A percentile compares a stretch with the other conserved stretches of the same genome.
These are phyloP conservation scores for Lutjanus campechanus DNA, from an alignment of 2,797 vertebrate genomes.

Conservation along the genomic window DNA sequence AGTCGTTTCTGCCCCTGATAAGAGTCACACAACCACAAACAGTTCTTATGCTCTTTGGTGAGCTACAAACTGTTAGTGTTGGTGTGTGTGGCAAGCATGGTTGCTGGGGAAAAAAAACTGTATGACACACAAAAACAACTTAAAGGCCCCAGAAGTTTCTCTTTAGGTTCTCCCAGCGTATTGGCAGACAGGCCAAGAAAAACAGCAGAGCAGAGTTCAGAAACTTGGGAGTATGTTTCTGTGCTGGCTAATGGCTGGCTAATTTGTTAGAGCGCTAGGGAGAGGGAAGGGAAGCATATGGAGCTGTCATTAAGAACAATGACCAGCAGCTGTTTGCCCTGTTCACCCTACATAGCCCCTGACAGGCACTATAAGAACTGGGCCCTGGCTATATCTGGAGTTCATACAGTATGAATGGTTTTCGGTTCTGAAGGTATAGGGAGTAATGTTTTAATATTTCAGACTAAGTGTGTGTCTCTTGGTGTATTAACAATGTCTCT, in stretches of 20 bases:
- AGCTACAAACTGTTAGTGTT: constrained; percentile 20
- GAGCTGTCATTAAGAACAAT: constrained; percentile 92
- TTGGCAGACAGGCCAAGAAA: constrained; percentile 78
- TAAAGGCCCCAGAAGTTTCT: constrained; percentile 19
- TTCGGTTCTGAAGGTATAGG: neutral
- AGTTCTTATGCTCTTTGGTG: constrained; percentile 21
- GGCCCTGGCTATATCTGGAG: constrained; percentile 60
- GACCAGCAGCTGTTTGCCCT: constrained; percentile 92
- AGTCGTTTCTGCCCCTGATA: constrained; percentile 15
- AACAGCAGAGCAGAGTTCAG: constrained; percentile 86
- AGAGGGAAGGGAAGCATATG: constrained; percentile 92
- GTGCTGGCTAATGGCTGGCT: constrained; percentile 92
- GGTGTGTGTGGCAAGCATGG: constrained; percentile 19
- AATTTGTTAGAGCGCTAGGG: constrained; percentile 87
- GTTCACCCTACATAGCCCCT: constrained; percentile 79
- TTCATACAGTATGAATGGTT: constrained; percentile 10
- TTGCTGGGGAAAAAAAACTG: constrained; percentile 7
- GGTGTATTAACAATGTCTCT: neutral
- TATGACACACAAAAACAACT: constrained; percentile 24
- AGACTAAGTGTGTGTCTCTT: neutral
- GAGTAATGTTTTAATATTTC: neutral
- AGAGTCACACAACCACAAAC: constrained; percentile 32
- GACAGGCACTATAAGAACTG: no score
- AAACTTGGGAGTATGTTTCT: constrained; percentile 87
- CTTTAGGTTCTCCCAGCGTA: constrained; percentile 43